A percentile compares a stretch with the other conserved stretches of the same genome.
phyloP scores from a whole-genome alignment of 2,888 invertebrate genomes.

The Bugula neritina region DNA sequence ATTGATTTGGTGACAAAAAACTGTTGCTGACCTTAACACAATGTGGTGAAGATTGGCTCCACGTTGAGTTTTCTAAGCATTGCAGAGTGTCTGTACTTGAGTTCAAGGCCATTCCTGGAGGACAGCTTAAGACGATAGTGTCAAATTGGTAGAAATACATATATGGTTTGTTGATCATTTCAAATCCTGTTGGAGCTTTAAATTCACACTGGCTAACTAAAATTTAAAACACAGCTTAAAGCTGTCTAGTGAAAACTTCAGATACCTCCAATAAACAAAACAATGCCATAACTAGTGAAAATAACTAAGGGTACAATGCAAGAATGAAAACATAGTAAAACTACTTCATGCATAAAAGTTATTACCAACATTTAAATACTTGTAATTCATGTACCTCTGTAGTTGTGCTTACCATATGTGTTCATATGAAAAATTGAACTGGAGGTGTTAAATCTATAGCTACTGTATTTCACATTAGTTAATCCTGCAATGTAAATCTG shows the following conservation, averaged over 20 bases:
- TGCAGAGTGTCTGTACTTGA: not conserved
- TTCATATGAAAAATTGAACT: not conserved
- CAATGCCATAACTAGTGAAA: not conserved
- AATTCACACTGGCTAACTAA: slow-evolving; percentile 1
- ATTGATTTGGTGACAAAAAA: too few species aligned
- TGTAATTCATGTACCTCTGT: too few species aligned
- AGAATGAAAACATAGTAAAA: not conserved
- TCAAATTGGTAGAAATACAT: not conserved
- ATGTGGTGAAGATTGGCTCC: not conserved
- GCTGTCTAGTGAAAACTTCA: not conserved
- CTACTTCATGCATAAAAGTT: too few species aligned
- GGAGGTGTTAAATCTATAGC: not conserved
- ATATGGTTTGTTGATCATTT: not conserved
- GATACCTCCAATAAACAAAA: too few species aligned
- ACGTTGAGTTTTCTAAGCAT: not conserved
- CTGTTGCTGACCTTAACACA: not conserved
- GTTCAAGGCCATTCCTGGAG: not conserved
- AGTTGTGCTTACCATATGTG: not conserved
- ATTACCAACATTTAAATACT: too few species aligned
- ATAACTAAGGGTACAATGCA: not conserved
- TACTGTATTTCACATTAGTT: not conserved
- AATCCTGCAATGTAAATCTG: not conserved
- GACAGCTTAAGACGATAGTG: not conserved
- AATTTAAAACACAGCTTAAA: not conserved
- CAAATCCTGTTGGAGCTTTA: not conserved